Evolutionary conservation across 2,888 invertebrate genomes (phyloP), one percentile per base, ranked within the genome.

Genomic region (Shargacucullia verbasci): DNA sequence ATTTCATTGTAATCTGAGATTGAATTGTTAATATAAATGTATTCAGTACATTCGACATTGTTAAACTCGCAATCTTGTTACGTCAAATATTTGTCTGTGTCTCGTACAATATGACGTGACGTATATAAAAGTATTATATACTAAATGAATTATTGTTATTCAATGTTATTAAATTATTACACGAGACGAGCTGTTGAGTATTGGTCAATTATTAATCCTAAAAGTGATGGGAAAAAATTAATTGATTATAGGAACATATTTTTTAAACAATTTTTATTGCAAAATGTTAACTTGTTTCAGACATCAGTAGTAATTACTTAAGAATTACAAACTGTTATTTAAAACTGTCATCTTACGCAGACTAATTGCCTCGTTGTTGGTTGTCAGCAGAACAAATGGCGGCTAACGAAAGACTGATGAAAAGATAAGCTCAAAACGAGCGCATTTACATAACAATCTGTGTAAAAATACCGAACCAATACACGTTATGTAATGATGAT

Each of bases 351-450:
- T 61, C 38, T 50, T 56, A 58, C 33, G 33, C 47, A 38, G n/a
- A 73, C 58, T 47, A 69, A 69, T 73, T 57, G 54, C 45, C 13
- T 43, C 38, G 58, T 52, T 59, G 48, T 60, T 47, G 2, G 43
- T 52, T 67, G 63, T 53, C 74, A 67, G 20, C 35, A 67, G 27
- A 63, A 67, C 63, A 63, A 71, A 63, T 70, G 43, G 43, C 10
- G 12, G 41, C 44, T 25, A 58, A 54, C 20, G 27, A 57, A 63
- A 60, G 63, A 73, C 63, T 60, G 47, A 67, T 73, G 59, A 33
- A 39, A 44, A 57, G 50, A 60, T 73, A 70, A 59, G 39, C 34
- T 41, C 7, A 7, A 14, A 58, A 54, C 33, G 13, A 45, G 29
- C 34, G 13, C 43, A 66, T 66, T 62, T 62, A 59, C 59, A 66